These are phyloP conservation scores for Neelides folsomi DNA, from an alignment of 2,888 invertebrate species.

Conservation along the genomic window DNA sequence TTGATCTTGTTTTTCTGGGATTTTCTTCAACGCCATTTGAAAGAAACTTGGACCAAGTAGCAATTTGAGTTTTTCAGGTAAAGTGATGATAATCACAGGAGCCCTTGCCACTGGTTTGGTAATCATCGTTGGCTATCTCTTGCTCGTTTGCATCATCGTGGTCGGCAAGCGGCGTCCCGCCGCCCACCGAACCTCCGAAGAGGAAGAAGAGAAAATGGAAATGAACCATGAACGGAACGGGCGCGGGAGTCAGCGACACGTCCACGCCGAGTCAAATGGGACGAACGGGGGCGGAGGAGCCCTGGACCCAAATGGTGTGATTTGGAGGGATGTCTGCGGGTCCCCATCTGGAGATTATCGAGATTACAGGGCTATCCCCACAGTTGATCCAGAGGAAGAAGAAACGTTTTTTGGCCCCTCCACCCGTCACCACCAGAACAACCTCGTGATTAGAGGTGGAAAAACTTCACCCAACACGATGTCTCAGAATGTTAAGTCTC, in stretches of 20 bases:
- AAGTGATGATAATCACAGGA: conserved; percentile 40
- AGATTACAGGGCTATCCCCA: conserved; percentile 29
- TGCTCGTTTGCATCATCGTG: conserved; percentile 44
- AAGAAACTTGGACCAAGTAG: no score
- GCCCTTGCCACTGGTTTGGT: conserved; percentile 54
- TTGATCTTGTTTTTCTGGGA: background rate
- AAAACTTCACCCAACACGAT: no score
- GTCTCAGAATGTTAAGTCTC: no score
- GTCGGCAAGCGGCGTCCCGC: conserved; percentile 49
- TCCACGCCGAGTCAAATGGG: background rate
- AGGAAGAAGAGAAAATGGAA: conserved; percentile 59
- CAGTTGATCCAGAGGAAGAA: conserved; percentile 24
- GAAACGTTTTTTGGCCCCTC: background rate
- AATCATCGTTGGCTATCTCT: conserved; percentile 36
- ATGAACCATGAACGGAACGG: conserved; percentile 44
- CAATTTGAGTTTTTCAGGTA: conserved; percentile 37
- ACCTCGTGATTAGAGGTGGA: no score
- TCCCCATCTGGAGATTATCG: conserved; percentile 1
- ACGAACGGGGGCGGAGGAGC: background rate
- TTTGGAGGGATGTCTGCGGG: background rate
- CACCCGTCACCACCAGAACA: no score
- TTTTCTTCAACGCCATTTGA: no score
- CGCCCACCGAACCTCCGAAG: background rate
- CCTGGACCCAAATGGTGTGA: conserved; percentile 10
- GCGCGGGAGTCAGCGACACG: background rate